Conservation (phyloP, 2,113 vertebrate genomes). For the Pteronura brasiliensis region DNA sequence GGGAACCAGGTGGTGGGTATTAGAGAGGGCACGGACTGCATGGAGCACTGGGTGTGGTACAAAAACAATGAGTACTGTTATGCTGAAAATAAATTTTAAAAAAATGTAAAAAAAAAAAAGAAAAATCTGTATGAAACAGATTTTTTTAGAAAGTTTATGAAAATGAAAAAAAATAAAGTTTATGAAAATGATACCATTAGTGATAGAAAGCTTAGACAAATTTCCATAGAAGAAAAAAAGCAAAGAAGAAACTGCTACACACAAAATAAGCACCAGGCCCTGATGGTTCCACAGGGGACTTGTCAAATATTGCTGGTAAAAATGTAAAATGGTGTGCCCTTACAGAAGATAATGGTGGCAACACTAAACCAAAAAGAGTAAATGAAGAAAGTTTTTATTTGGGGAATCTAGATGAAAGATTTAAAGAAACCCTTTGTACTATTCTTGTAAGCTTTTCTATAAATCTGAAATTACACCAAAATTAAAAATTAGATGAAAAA, state of each 20-base stretch:
- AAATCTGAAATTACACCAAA: neutral
- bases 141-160: neutral
- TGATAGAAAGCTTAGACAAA: neutral
- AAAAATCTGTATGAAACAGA: neutral
- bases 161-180: neutral
- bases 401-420: neutral
- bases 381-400: neutral
- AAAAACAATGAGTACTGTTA: too few relatives aligned
- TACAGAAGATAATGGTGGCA: neutral
- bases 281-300: neutral
- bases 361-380: neutral
- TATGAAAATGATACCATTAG: neutral
- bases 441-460: neutral
- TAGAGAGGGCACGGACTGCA: too few relatives aligned
- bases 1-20: too few relatives aligned
- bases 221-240: neutral
- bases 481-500: neutral
- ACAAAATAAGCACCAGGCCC: neutral
- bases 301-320: neutral
- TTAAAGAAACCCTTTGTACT: neutral
- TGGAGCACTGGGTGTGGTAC: too few relatives aligned
- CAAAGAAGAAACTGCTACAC: neutral
- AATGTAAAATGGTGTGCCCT: neutral
- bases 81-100: too few relatives aligned
- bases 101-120: too few relatives aligned